These are phyloP conservation scores for Cichlasoma orientale DNA, from an alignment of 2,797 vertebrate species.

Conservation along the genomic window DNA sequence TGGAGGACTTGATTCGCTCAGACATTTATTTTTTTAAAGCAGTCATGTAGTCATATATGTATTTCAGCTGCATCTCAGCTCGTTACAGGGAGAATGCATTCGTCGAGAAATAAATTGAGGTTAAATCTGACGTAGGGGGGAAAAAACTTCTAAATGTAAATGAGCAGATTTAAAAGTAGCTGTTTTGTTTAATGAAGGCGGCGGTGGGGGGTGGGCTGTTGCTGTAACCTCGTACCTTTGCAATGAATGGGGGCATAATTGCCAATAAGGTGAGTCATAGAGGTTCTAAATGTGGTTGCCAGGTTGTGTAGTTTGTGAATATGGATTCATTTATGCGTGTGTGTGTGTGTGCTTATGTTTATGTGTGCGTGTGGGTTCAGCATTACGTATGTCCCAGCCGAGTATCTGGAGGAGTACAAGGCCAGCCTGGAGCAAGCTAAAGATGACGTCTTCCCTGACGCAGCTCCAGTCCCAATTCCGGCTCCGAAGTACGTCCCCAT, in stretches of 20 bases:
- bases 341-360: conserved; percentile 16
- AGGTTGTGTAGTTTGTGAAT: conserved; percentile 33
- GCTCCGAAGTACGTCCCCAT: conserved; percentile 61
- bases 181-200: background rate
- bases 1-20: conserved; percentile 37
- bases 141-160: conserved; percentile 43
- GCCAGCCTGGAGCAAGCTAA: conserved; percentile 76
- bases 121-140: conserved; percentile 20
- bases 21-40: conserved; percentile 48
- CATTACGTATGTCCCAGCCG: conserved; percentile 92
- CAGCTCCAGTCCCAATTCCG: conserved; percentile 13
- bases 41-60: conserved; percentile 31
- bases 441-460: conserved; percentile 68
- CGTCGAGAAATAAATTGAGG: conserved; percentile 10
- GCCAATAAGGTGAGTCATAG: conserved; percentile 1
- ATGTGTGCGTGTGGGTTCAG: conserved; percentile 78
- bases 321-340: conserved; percentile 24
- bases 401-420: conserved; percentile 93
- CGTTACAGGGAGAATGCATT: conserved; percentile 33
- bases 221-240: background rate
- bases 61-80: conserved; percentile 56
- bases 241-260: conserved; percentile 8
- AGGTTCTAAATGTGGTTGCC: conserved; percentile 11
- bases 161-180: conserved; percentile 22
- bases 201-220: background rate